These are phyloP conservation scores for Pelodiscus sinensis DNA, from an alignment of 2,113 vertebrate genomes.

Conservation along the genomic window DNA sequence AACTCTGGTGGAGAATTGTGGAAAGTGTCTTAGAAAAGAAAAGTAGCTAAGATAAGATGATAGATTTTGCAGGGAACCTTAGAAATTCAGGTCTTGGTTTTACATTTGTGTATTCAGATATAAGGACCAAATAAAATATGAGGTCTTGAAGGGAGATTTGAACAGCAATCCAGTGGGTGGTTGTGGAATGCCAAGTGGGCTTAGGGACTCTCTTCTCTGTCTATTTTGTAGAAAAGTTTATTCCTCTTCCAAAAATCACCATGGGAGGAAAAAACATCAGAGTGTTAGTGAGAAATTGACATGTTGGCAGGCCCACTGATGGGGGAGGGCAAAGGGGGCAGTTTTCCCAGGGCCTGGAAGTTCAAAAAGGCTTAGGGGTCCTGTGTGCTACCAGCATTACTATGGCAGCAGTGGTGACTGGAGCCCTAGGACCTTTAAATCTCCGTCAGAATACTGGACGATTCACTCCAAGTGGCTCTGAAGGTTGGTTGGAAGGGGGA, in stretches of 20 bases:
- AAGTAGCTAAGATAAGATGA: neutral
- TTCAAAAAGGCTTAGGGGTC: too few relatives aligned
- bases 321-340: too few relatives aligned
- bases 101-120: neutral
- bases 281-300: neutral
- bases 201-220: neutral
- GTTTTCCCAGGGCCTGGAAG: too few relatives aligned
- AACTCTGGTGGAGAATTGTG: neutral
- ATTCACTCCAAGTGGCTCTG: too few relatives aligned
- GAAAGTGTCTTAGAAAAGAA: neutral
- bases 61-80: too few relatives aligned
- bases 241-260: neutral
- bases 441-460: too few relatives aligned
- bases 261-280: neutral
- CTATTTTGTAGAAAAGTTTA: neutral
- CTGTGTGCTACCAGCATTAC: too few relatives aligned
- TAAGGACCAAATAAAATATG: neutral
- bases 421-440: too few relatives aligned
- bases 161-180: neutral
- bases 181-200: too few relatives aligned
- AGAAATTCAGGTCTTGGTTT: neutral
- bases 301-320: neutral
- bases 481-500: too few relatives aligned
- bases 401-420: too few relatives aligned
- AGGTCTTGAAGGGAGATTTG: neutral